Base-by-base conservation (phyloP, 2,797 vertebrate genomes). In the Heterohyrax brucei region DNA sequence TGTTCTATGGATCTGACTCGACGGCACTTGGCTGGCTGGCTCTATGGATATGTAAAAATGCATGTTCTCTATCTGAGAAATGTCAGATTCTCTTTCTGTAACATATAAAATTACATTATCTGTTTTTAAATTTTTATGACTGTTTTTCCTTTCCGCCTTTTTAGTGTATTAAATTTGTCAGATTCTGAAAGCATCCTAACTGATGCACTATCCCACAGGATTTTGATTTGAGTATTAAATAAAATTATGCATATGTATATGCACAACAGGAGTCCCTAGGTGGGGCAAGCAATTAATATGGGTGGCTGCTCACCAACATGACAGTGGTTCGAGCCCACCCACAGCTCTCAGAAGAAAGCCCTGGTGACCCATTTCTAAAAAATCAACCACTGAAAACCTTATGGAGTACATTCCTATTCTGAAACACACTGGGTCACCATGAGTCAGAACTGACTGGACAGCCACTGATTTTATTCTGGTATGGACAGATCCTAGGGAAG, bases 51-150 rank as follows among this genome's bases (percentile, higher is more conserved):
- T 84, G 84, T 89, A 89, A 50, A 68, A 80, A 64, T 48, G 4
- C n/a, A 21, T 19, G 1, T 78, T 77, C 18, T 83, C 39, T 76
- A 13, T 19, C 81, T 33, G 62, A 88, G 19, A 77, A 28, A 30
- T 79, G 50, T 39, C 28, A 48, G n/a, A 61, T 46, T 76, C 16
- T 48, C 68, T 95, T 81, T n/a, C 70, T 96, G n/a, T 92, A 70
- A 76, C 5, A 39, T 7, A 64, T 33, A 59, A 76, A 83, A 53
- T 56, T 39, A 53, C 12, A 80, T 77, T 59, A 84, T 78, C 21
- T 94, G 61, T 70, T 79, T 78, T 68, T 30, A 50, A 44, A 73
- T 7, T 48, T 61, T 89, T 87, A 79, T 80, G 84, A 68, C 75
- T 89, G n/a, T 89, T 30, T 56, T 53, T 48, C 16, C 28, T 81